A percentile compares a stretch with the other conserved stretches of the same genome.
phyloP scores from a whole-genome alignment of 2,888 invertebrate genomes.

The Listrodromus nycthemerus region DNA sequence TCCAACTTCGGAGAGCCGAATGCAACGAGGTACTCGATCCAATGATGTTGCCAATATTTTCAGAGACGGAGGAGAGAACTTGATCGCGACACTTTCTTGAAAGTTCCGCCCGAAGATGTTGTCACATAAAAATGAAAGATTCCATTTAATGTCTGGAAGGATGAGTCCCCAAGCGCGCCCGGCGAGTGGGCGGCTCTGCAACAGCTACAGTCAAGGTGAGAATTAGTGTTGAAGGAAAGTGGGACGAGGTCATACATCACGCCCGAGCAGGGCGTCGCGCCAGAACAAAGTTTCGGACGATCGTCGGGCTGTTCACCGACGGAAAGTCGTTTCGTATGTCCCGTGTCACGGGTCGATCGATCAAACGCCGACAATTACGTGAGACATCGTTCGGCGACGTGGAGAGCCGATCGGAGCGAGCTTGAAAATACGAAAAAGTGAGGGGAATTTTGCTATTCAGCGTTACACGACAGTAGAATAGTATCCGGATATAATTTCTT shows the following conservation, averaged over 20 bases:
- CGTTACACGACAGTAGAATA: background rate
- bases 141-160: slow-evolving; percentile 54
- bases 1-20: background rate
- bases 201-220: slow-evolving; percentile 31
- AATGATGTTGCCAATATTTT: slow-evolving; percentile 7
- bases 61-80: background rate
- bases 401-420: background rate
- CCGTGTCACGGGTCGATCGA: slow-evolving; percentile 28
- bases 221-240: slow-evolving; percentile 54
- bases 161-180: slow-evolving; percentile 38
- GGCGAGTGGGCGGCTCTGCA: slow-evolving; percentile 40
- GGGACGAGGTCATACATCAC: slow-evolving; percentile 64
- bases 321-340: slow-evolving; percentile 35
- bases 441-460: background rate
- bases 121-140: slow-evolving; percentile 57
- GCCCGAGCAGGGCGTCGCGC: slow-evolving; percentile 14
- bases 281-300: slow-evolving; percentile 38
- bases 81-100: too few relatives aligned
- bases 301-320: background rate
- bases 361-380: slow-evolving; percentile 44
- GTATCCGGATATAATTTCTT: background rate
- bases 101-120: background rate
- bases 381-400: background rate
- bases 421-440: slow-evolving; percentile 2
- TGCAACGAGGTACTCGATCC: slow-evolving; percentile 1